Percentiles rank a stretch among this genome's conserved stretches.
Evolutionary conservation across 2,797 vertebrate genomes (phyloP).

Genomic region (Pangasius sanitwongsei): DNA sequence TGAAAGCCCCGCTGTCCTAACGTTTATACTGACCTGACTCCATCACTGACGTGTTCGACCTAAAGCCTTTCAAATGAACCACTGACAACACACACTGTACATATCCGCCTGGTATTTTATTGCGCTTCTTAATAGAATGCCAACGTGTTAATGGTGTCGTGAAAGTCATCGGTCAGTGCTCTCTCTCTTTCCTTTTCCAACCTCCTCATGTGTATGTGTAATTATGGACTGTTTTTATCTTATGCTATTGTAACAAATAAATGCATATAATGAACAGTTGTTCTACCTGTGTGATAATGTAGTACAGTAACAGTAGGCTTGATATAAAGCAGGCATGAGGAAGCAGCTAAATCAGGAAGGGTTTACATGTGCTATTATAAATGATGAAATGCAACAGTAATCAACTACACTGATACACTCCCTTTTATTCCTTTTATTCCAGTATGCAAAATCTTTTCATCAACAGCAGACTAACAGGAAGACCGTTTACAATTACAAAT

Average conservation of each 20-base stretch:
- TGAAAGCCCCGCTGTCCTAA: conserved; percentile 6
- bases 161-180: conserved; percentile 45
- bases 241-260: conserved; percentile 75
- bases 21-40: conserved; percentile 8
- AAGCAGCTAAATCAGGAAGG: background rate
- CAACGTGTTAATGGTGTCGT: conserved; percentile 50
- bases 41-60: background rate
- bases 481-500: background rate
- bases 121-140: conserved; percentile 40
- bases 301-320: background rate
- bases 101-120: conserved; percentile 49
- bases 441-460: conserved; percentile 14
- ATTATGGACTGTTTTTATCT: conserved; percentile 73
- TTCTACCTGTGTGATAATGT: background rate
- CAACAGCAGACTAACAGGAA: background rate
- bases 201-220: conserved; percentile 58
- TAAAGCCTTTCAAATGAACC: background rate
- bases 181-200: conserved; percentile 39
- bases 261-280: conserved; percentile 62
- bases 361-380: background rate
- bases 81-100: conserved; percentile 49
- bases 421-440: conserved; percentile 33
- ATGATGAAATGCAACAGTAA: background rate
- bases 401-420: background rate
- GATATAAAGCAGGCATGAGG: background rate